phyloP scores from a whole-genome alignment of 2,113 vertebrate species.

The Mustelus asterias region DNA sequence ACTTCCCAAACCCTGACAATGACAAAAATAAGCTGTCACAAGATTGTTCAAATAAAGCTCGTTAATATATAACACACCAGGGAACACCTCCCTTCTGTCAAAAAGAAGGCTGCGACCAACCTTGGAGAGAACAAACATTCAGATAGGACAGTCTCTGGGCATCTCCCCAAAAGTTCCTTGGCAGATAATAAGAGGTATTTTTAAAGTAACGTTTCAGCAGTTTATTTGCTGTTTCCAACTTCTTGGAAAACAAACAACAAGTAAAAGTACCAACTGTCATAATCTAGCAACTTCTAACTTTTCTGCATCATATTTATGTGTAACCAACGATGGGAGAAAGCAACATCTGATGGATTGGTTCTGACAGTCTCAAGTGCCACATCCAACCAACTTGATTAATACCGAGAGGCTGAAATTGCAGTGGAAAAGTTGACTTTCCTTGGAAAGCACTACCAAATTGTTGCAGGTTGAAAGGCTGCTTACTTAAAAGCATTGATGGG shows the following conservation, averaged over 20 bases:
- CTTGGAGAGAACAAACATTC: neutral
- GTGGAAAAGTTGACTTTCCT: neutral
- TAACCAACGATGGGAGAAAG: neutral
- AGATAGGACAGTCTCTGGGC: neutral
- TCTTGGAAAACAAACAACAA: neutral
- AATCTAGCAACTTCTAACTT: neutral
- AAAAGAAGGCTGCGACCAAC: neutral
- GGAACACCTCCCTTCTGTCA: neutral
- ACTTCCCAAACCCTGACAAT: neutral
- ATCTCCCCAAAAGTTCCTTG: neutral
- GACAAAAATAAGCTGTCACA: neutral
- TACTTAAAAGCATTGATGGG: neutral
- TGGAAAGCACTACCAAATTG: neutral
- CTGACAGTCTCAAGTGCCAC: neutral
- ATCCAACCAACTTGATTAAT: neutral
- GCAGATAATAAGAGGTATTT: neutral
- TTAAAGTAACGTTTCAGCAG: neutral
- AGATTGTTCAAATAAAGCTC: neutral
- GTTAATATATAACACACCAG: neutral
- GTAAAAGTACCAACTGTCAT: neutral
- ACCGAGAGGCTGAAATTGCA: neutral
- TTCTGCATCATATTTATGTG: neutral
- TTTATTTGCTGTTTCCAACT: neutral
- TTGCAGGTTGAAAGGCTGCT: neutral
- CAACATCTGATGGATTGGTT: neutral